Evolutionary conservation across 2,888 invertebrate species (phyloP), one percentile per base, ranked within the genome.

Genomic region (Dichetophora obliterata): DNA sequence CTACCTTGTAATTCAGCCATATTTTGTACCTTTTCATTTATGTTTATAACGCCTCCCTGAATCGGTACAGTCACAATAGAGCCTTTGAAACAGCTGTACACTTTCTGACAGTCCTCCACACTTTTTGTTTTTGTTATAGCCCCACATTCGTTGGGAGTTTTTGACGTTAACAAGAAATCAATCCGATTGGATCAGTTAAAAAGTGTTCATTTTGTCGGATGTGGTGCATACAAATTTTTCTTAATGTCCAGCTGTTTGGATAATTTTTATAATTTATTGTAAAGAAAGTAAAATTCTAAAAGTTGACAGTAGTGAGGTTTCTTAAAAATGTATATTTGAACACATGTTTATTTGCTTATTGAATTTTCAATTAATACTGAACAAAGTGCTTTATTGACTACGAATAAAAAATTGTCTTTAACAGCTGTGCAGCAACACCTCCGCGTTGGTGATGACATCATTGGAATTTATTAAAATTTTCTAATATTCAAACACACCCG

Each of bases 181-280:
- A 52, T 63, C 9, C 34, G 43, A 52, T 63, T 74, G 34, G 31
- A 63, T 22, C 34, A 50, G 22, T 65, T 65, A 50, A 50, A 31
- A 31, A n/a, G 34, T 52, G 52, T 34, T 65, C 48, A 65, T 63
- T 16, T 9, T 1, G 37, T 5, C 22, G 6, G 9, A 8, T 27
- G 24, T 57, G 11, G 59, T 22, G 71, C n/a, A 59, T 5, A 16
- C 19, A 27, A 22, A 59, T 4, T 24, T 57, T 3, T 57, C 22
- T 22, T 14, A 14, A 14, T 22, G 2, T 19, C 22, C 19, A 59
- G 9, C 8, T 11, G 24, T 27, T 22, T 24, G 9, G 24, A 22
- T 5, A 8, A 59, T 59, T 59, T n/a, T 27, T 11, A 24, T 24
- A 22, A 24, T 24, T 24, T 22, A 19, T 59, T n/a, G 31, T 31